These are phyloP conservation scores for Girardia tigrina DNA, from an alignment of 2,888 invertebrate species.

Conservation along the genomic window DNA sequence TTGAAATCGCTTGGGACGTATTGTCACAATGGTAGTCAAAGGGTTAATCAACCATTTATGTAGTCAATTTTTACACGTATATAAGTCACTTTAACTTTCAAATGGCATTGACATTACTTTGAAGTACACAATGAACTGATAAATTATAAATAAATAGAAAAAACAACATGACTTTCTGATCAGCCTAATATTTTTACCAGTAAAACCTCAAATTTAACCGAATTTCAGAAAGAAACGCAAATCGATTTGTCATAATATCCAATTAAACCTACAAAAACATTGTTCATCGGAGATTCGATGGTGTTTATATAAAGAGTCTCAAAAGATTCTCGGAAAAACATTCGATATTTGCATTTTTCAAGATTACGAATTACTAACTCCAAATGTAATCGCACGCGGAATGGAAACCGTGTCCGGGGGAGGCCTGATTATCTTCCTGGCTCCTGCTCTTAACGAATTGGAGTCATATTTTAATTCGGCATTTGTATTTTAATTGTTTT, in stretches of 20 bases:
- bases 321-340: slow-evolving; percentile 89
- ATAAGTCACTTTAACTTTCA: too few species aligned
- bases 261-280: slow-evolving; percentile 1
- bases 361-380: slow-evolving; percentile 93
- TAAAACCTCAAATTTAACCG: too few species aligned
- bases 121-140: too few species aligned
- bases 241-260: neutral
- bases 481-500: neutral
- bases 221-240: too few species aligned
- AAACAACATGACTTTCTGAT: too few species aligned
- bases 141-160: too few species aligned
- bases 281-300: slow-evolving; percentile 89
- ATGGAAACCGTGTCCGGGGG: slow-evolving; percentile 96
- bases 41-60: too few species aligned
- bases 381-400: slow-evolving; percentile 84
- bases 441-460: slow-evolving; percentile 48
- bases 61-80: too few species aligned
- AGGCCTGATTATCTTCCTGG: slow-evolving; percentile 67
- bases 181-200: too few species aligned
- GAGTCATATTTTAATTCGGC: neutral
- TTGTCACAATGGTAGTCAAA: too few species aligned
- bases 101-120: too few species aligned
- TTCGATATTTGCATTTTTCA: slow-evolving; percentile 86
- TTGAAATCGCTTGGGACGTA: too few species aligned
- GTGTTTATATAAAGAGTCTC: slow-evolving; percentile 89